Percentiles rank a stretch among this genome's conserved stretches.
These are phyloP conservation scores for Phenganax stokvisi DNA, from an alignment of 92 coral and sea anemone species.

Conservation along the genomic window DNA sequence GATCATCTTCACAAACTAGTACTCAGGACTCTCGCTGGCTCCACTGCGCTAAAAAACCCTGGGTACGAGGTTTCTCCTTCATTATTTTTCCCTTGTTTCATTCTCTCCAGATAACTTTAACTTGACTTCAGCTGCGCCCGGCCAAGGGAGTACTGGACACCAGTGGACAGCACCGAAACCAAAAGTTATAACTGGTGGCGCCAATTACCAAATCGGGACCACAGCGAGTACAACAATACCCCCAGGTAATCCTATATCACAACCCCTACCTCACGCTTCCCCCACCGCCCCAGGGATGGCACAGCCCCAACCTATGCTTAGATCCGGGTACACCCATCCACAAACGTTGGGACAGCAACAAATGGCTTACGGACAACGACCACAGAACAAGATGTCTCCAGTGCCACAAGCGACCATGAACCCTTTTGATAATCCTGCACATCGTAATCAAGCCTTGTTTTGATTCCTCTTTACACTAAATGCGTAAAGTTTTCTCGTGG, in stretches of 20 bases:
- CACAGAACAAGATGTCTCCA: constrained; percentile 61
- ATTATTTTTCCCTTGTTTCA: neutral
- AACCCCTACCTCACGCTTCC: neutral
- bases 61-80: too few species aligned
- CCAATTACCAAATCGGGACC: constrained; percentile 76
- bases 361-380: constrained; percentile 48
- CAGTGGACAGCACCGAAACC: constrained; percentile 95
- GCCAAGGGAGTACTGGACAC: constrained; percentile 49
- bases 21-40: too few species aligned
- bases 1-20: too few species aligned
- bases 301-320: constrained; percentile 33
- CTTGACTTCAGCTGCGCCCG: neutral
- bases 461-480: neutral
- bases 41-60: too few species aligned
- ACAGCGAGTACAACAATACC: constrained; percentile 46
- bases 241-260: constrained; percentile 23
- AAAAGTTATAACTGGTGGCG: constrained; percentile 89
- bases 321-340: constrained; percentile 57
- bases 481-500: neutral
- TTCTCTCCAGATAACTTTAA: constrained; percentile 16
- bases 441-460: constrained; percentile 28
- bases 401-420: constrained; percentile 5
- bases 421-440: constrained; percentile 22
- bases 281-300: constrained; percentile 43
- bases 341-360: constrained; percentile 50